Evolutionary conservation across 2,797 vertebrate species (phyloP).

Genomic region (Poeciliopsis presidionis): DNA sequence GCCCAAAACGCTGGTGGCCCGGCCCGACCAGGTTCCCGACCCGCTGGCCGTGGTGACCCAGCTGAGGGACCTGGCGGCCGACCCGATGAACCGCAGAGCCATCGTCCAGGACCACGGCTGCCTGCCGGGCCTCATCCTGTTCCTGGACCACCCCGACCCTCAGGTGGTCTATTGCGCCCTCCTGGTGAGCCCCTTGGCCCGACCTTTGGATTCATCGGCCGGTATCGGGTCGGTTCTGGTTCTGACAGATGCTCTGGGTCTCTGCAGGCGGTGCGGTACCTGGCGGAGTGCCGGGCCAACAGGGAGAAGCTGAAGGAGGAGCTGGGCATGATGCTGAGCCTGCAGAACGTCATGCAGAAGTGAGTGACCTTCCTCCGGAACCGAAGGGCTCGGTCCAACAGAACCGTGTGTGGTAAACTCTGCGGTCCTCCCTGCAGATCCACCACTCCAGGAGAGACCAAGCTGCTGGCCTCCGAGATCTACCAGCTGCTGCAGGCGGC

Average conservation of each 20-base stretch:
- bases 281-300: slow-evolving; percentile 91
- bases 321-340: slow-evolving; percentile 93
- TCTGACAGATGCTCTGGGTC: background rate
- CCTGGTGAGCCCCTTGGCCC: slow-evolving; percentile 79
- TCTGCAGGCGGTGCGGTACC: slow-evolving; percentile 88
- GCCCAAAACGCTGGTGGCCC: slow-evolving; percentile 81
- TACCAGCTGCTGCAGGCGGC: slow-evolving; percentile 88
- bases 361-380: slow-evolving; percentile 73
- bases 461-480: slow-evolving; percentile 89
- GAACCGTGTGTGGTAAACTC: background rate
- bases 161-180: slow-evolving; percentile 92
- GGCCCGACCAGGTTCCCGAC: slow-evolving; percentile 70
- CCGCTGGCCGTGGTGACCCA: slow-evolving; percentile 90
- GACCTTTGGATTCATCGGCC: too few species aligned
- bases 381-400: background rate
- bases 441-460: slow-evolving; percentile 92
- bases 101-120: slow-evolving; percentile 95
- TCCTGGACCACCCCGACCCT: slow-evolving; percentile 90
- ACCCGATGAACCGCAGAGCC: slow-evolving; percentile 90
- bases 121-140: slow-evolving; percentile 92
- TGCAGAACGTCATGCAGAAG: slow-evolving; percentile 92
- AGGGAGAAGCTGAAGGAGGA: slow-evolving; percentile 92
- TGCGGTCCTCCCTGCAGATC: slow-evolving; percentile 69
- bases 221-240: background rate
- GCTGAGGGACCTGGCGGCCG: slow-evolving; percentile 89